A percentile compares a stretch with the other conserved stretches of the same genome.
Evolutionary conservation across 2,888 invertebrate species (phyloP).

Genomic region (Pammene aurita): DNA sequence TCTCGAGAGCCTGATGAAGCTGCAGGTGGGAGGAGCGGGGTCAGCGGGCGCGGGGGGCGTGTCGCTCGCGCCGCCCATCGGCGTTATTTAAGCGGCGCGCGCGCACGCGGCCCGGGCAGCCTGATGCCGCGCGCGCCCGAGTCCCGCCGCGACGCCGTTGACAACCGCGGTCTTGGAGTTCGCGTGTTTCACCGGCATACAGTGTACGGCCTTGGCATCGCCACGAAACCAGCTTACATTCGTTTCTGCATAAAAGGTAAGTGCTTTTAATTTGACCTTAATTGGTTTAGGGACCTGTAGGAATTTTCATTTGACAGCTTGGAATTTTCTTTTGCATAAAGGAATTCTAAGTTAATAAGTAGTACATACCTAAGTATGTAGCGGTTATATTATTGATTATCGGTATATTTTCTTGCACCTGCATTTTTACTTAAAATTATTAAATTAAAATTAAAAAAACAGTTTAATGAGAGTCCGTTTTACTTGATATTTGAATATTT

Average conservation of each 20-base stretch:
- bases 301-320: constrained; percentile 1
- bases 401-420: too few species aligned
- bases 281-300: neutral
- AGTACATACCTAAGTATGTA: neutral
- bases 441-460: too few species aligned
- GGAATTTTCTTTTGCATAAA: constrained; percentile 14
- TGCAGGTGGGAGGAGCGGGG: constrained; percentile 52
- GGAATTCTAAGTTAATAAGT: neutral
- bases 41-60: constrained; percentile 68
- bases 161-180: constrained; percentile 27
- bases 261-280: neutral
- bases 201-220: constrained; percentile 33
- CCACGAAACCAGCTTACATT: constrained; percentile 30
- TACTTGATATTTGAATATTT: too few species aligned
- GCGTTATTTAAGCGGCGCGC: constrained; percentile 47
- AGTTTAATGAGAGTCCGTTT: too few species aligned
- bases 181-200: constrained; percentile 19
- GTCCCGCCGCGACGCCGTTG: constrained; percentile 15
- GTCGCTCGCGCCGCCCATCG: constrained; percentile 70
- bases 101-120: constrained; percentile 42
- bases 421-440: too few species aligned
- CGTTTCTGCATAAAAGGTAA: constrained; percentile 40
- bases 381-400: too few species aligned
- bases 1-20: constrained; percentile 42
- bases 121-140: constrained; percentile 31